Percentiles rank a stretch among this genome's conserved stretches.
Evolutionary conservation across 2,888 invertebrate genomes (phyloP).

Genomic region (Drosophila helvetica): DNA sequence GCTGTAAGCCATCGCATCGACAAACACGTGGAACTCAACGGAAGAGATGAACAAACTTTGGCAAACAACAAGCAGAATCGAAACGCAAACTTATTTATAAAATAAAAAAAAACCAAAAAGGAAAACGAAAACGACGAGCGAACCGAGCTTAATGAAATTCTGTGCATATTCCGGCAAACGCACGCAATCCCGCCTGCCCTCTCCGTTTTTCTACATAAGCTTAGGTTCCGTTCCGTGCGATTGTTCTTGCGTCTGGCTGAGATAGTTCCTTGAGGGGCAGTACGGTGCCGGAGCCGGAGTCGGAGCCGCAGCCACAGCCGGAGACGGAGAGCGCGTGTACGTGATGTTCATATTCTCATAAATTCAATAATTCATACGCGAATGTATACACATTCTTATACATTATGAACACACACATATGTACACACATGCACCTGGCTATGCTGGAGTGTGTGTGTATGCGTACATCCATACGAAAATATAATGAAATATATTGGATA

Average conservation of each 20-base stretch:
- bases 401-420: no score
- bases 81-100: slow-evolving; percentile 72
- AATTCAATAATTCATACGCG: slow-evolving; percentile 76
- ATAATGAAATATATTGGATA: no score
- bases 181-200: slow-evolving; percentile 15
- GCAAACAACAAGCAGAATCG: slow-evolving; percentile 64
- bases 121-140: slow-evolving; percentile 44
- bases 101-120: no score
- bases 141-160: slow-evolving; percentile 69
- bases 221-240: slow-evolving; percentile 63
- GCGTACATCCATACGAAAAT: no score
- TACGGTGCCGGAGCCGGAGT: not conserved
- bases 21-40: slow-evolving; percentile 68
- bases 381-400: not conserved
- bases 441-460: no score
- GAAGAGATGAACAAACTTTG: slow-evolving; percentile 73
- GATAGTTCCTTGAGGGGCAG: slow-evolving; percentile 48
- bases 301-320: no score
- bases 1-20: slow-evolving; percentile 34
- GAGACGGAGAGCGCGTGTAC: slow-evolving; percentile 52
- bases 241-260: slow-evolving; percentile 50
- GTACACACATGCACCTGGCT: no score
- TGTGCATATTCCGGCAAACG: slow-evolving; percentile 70
- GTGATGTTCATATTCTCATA: slow-evolving; percentile 78
- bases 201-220: slow-evolving; percentile 8